Evolutionary conservation across 2,113 vertebrate species (phyloP).

Genomic region (Myrmophylax atrothorax): DNA sequence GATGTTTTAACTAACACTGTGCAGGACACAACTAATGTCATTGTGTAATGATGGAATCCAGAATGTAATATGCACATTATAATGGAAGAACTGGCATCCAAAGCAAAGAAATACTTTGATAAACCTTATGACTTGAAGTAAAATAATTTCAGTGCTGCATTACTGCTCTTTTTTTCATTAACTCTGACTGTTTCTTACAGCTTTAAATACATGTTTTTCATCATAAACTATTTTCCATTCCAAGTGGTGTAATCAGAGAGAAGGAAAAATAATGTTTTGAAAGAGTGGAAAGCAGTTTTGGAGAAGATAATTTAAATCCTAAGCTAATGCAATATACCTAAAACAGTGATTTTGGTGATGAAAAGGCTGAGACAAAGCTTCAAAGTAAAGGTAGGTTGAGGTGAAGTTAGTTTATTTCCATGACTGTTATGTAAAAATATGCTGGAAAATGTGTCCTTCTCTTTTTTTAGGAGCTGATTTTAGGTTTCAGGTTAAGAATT

Average conservation of each 20-base stretch:
- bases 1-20: not conserved
- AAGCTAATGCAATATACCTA: not conserved
- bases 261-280: not conserved
- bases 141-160: not conserved
- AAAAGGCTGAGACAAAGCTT: not conserved
- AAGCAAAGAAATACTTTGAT: not conserved
- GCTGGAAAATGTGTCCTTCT: not conserved
- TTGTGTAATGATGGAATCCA: not conserved
- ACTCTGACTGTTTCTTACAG: not conserved
- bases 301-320: not conserved
- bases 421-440: not conserved
- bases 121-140: not conserved
- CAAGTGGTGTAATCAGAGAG: not conserved
- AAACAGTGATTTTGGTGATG: not conserved
- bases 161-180: not conserved
- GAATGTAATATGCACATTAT: not conserved
- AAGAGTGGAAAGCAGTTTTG: not conserved
- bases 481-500: not conserved
- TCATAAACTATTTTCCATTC: not conserved
- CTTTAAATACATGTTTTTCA: not conserved
- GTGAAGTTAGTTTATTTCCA: not conserved
- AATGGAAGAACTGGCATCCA: not conserved
- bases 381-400: not conserved
- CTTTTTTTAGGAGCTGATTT: not conserved
- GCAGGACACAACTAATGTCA: not conserved